Percentiles rank a stretch among this genome's conserved stretches.
Conservation (phyloP, 2,113 vertebrate genomes). For the Elephantulus edwardii region DNA sequence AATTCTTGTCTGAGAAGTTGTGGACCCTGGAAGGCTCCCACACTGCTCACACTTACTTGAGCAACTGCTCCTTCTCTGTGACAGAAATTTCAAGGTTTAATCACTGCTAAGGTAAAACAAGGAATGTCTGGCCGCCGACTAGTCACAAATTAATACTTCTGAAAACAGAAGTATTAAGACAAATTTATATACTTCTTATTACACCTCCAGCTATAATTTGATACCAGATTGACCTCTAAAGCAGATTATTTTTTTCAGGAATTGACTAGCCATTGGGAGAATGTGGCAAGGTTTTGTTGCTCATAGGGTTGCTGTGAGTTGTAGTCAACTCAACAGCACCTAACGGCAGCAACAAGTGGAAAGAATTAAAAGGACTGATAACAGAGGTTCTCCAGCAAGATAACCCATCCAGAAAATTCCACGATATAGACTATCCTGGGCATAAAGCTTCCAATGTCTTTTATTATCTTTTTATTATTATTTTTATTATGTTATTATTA, state of each 20-base stretch:
- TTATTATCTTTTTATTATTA: too few species aligned
- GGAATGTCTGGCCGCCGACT: neutral
- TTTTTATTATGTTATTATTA: too few species aligned
- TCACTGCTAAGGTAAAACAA: neutral
- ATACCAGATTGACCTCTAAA: neutral
- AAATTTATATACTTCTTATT: neutral
- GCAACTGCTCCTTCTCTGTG: neutral
- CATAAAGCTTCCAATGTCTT: neutral
- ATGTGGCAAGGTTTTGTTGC: too few species aligned
- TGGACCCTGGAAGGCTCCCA: neutral
- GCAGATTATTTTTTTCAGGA: neutral
- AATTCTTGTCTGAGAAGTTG: neutral
- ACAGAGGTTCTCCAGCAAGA: neutral
- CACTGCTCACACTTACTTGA: neutral
- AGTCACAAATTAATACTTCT: neutral
- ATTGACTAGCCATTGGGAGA: neutral
- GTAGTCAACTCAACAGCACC: too few species aligned
- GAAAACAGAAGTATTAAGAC: neutral
- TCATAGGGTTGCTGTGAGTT: too few species aligned
- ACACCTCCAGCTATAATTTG: neutral
- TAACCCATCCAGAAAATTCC: neutral
- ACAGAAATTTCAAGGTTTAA: neutral
- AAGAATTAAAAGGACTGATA: neutral
- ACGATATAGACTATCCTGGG: neutral
- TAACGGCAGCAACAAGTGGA: too few species aligned